Conservation (phyloP, 2,797 vertebrate genomes). For the Anomalospiza imberbis region DNA sequence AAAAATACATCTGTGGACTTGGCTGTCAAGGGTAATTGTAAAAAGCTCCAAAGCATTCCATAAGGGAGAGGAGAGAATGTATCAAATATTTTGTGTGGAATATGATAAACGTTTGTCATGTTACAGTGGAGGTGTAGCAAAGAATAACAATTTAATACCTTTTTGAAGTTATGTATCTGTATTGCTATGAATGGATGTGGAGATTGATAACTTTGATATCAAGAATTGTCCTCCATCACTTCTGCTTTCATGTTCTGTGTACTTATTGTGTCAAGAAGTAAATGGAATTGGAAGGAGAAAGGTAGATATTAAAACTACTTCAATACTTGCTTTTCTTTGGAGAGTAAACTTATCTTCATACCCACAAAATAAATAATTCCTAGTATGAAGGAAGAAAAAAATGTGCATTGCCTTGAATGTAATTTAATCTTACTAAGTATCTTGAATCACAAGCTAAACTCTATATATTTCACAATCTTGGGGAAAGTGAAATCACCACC, state of each 20-base stretch:
- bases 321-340: neutral
- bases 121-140: neutral
- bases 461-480: slow-evolving; percentile 43
- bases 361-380: neutral
- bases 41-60: slow-evolving; percentile 20
- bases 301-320: neutral
- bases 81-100: neutral
- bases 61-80: neutral
- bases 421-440: neutral
- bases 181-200: neutral
- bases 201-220: neutral
- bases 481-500: slow-evolving; percentile 46
- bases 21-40: slow-evolving; percentile 35
- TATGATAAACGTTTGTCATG: neutral
- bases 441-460: neutral
- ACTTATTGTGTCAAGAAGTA: neutral
- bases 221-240: neutral
- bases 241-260: neutral
- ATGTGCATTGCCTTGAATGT: neutral
- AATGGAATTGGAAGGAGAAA: neutral
- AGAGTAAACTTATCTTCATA: neutral
- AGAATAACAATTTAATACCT: neutral
- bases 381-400: neutral
- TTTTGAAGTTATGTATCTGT: neutral
- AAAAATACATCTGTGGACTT: slow-evolving; percentile 68